phyloP scores from a whole-genome alignment of 64 coral and sea anemone species.

The Astreopora myriophthalma region DNA sequence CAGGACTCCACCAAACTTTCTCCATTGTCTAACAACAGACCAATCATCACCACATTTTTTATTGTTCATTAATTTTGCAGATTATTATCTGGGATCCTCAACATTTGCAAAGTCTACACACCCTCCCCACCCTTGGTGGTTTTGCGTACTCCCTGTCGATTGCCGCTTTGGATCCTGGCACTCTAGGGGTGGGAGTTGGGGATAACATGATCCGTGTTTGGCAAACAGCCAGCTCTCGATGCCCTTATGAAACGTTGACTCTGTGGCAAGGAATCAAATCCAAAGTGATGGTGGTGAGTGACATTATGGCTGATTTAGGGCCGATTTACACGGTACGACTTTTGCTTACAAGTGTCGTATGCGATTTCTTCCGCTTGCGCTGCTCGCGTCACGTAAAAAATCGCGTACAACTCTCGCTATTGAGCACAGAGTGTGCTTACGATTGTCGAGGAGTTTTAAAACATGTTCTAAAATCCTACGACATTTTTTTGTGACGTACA shows the following conservation, averaged over 20 bases:
- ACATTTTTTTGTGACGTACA: too few species aligned
- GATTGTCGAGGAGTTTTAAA: too few species aligned
- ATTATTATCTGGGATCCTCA: slow-evolving; percentile 85
- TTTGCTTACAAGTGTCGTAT: too few species aligned
- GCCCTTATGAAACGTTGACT: slow-evolving; percentile 65
- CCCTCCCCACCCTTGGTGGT: slow-evolving; percentile 87
- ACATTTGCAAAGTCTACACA: slow-evolving; percentile 25
- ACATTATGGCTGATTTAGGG: not conserved
- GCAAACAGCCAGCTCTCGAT: slow-evolving; percentile 44
- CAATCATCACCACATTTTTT: not conserved
- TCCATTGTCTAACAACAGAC: too few species aligned
- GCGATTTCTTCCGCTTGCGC: too few species aligned
- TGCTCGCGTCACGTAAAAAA: too few species aligned
- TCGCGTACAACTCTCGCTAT: too few species aligned
- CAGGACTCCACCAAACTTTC: too few species aligned
- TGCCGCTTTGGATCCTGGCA: slow-evolving; percentile 86
- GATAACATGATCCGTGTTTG: slow-evolving; percentile 97
- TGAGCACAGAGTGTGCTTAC: too few species aligned
- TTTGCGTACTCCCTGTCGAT: slow-evolving; percentile 86
- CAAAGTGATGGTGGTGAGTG: slow-evolving; percentile 95
- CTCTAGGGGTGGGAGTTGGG: slow-evolving; percentile 87
- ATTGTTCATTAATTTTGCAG: slow-evolving; percentile 10
- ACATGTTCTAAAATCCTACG: too few species aligned
- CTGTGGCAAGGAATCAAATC: slow-evolving; percentile 96
- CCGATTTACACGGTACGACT: too few species aligned